Percentiles rank a stretch among this genome's conserved stretches.
These are phyloP conservation scores for Ophiothrix spiculata DNA, from an alignment of 35 echinoderm and acorn worm genomes.

Conservation along the genomic window DNA sequence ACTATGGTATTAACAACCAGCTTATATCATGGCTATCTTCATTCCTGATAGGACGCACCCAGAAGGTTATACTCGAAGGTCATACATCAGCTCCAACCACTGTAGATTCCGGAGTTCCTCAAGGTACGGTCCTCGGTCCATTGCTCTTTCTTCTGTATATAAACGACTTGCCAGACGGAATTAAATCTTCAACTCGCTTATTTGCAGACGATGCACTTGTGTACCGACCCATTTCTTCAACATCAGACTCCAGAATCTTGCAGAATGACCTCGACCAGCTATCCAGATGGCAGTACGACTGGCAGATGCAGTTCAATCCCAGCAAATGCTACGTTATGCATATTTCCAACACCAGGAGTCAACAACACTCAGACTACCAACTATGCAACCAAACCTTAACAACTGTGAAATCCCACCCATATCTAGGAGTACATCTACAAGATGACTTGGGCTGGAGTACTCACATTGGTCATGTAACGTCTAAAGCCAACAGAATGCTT, in stretches of 20 bases:
- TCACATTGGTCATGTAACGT: slow-evolving; percentile 32
- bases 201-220: slow-evolving; percentile 35
- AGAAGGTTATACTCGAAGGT: slow-evolving; percentile 31
- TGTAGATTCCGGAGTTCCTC: slow-evolving; percentile 11
- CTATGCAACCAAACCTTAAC: background rate
- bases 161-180: slow-evolving; percentile 13
- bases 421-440: slow-evolving; percentile 16
- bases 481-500: slow-evolving; percentile 24
- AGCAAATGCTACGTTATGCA: slow-evolving; percentile 28
- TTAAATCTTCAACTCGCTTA: slow-evolving; percentile 19
- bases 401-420: slow-evolving; percentile 23
- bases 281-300: background rate
- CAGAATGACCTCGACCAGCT: slow-evolving; percentile 4
- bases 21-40: slow-evolving; percentile 19
- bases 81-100: slow-evolving; percentile 19
- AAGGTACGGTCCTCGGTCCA: slow-evolving; percentile 29
- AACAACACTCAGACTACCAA: background rate
- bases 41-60: slow-evolving; percentile 16
- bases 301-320: slow-evolving; percentile 46
- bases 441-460: too few species aligned
- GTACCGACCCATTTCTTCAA: slow-evolving; percentile 35
- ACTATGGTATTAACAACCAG: slow-evolving; percentile 31
- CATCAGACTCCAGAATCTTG: background rate
- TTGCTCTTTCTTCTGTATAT: slow-evolving; percentile 36
- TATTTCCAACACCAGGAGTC: slow-evolving; percentile 5